Conservation (phyloP, 2,797 vertebrate species). For the Tenualosa thibaudeaui region DNA sequence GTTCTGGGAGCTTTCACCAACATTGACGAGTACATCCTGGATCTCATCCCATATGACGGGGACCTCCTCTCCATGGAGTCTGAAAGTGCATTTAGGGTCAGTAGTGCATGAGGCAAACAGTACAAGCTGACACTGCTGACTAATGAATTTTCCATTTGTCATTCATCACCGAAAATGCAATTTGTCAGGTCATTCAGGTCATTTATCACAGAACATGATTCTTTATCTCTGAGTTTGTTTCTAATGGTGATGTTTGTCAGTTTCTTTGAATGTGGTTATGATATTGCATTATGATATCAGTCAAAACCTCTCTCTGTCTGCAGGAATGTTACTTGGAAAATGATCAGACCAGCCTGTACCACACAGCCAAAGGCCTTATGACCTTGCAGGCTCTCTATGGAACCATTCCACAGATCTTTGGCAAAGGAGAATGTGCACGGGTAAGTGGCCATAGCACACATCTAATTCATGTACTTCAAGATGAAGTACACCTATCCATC, state of each 20-base stretch:
- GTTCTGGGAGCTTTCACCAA: conserved; percentile 89
- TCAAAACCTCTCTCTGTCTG: not conserved
- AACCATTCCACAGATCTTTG: conserved; percentile 95
- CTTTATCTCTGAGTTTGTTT: not conserved
- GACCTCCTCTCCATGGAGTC: conserved; percentile 98
- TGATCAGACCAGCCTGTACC: conserved; percentile 95
- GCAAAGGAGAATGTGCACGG: conserved; percentile 95
- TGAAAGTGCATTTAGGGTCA: conserved; percentile 90
- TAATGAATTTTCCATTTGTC: not conserved
- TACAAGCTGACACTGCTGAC: not conserved
- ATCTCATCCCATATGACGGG: conserved; percentile 94
- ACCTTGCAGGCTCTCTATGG: conserved; percentile 94
- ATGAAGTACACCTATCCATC: no score
- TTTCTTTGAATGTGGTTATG: not conserved
- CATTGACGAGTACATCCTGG: conserved; percentile 92
- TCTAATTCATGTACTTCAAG: not conserved
- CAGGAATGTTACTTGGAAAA: conserved; percentile 98
- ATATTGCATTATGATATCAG: not conserved
- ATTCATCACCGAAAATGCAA: no score
- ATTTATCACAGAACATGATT: no score
- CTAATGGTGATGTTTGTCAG: not conserved
- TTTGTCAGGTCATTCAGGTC: not conserved
- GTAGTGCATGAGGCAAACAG: conserved; percentile 31
- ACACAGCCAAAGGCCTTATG: conserved; percentile 96
- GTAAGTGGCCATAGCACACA: conserved; percentile 65